These are phyloP conservation scores for Macrotus californicus DNA, from an alignment of 2,113 vertebrate genomes.

Conservation along the genomic window DNA sequence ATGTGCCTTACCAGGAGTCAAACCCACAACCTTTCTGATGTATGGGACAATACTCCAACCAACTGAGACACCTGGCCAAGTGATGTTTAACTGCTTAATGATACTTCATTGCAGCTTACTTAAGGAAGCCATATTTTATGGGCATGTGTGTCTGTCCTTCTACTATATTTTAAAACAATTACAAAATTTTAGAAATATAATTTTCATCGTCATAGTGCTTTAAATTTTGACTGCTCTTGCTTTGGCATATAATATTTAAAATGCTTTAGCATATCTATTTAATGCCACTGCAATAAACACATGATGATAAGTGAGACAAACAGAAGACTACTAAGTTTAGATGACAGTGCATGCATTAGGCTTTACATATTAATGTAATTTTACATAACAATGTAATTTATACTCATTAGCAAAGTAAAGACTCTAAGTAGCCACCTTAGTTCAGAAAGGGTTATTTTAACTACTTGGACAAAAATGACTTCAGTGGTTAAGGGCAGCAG, in stretches of 20 bases:
- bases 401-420: neutral
- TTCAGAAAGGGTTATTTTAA: neutral
- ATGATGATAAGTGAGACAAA: neutral
- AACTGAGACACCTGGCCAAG: too few relatives aligned
- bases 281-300: neutral
- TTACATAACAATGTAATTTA: neutral
- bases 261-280: neutral
- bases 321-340: neutral
- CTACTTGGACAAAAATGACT: neutral
- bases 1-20: too few relatives aligned
- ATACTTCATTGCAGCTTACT: neutral
- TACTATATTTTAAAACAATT: neutral
- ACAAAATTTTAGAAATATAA: neutral
- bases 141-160: neutral
- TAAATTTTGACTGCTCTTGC: neutral
- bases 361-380: neutral
- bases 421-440: neutral
- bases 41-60: too few relatives aligned
- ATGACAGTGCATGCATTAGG: neutral
- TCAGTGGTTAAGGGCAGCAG: neutral
- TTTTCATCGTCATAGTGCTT: neutral
- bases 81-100: neutral
- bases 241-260: neutral
- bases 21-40: too few relatives aligned
- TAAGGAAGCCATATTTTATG: neutral